Conservation (phyloP, 2,113 vertebrate species). For the Prunella himalayana region DNA sequence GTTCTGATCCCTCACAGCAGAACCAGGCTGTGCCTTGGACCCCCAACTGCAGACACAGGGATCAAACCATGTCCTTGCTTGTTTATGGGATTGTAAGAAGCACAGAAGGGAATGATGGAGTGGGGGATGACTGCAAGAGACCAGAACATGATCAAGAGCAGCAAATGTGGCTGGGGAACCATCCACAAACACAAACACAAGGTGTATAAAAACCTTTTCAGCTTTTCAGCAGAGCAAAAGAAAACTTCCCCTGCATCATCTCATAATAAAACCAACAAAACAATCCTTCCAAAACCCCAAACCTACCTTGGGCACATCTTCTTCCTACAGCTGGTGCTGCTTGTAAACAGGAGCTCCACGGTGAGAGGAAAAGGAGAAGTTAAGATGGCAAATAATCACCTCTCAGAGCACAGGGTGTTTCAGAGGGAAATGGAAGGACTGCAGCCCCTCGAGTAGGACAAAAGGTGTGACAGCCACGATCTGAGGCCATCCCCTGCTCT, state of each 20-base stretch:
- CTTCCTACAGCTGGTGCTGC: neutral
- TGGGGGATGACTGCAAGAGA: rapidly evolving
- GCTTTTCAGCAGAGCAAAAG: neutral
- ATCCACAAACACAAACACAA: neutral
- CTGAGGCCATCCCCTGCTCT: neutral
- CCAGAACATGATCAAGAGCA: neutral
- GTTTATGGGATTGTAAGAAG: rapidly evolving
- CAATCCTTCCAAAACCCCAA: neutral
- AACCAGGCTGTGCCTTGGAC: neutral
- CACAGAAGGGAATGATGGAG: neutral
- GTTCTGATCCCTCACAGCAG: neutral
- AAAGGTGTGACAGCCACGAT: too few relatives aligned
- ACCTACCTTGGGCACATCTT: neutral
- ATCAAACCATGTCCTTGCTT: rapidly evolving
- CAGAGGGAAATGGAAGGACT: neutral
- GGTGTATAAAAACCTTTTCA: neutral
- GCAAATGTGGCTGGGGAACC: rapidly evolving
- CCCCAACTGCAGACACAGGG: neutral
- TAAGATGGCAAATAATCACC: neutral
- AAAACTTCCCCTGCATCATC: neutral
- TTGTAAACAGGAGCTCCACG: rapidly evolving
- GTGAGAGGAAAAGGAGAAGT: neutral
- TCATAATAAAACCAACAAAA: neutral
- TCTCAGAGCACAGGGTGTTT: neutral
- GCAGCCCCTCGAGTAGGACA: too few relatives aligned